Conservation (phyloP, 30 jellyfish, hydroid and myxozoan species). For the Phacellophora camtschatica region DNA sequence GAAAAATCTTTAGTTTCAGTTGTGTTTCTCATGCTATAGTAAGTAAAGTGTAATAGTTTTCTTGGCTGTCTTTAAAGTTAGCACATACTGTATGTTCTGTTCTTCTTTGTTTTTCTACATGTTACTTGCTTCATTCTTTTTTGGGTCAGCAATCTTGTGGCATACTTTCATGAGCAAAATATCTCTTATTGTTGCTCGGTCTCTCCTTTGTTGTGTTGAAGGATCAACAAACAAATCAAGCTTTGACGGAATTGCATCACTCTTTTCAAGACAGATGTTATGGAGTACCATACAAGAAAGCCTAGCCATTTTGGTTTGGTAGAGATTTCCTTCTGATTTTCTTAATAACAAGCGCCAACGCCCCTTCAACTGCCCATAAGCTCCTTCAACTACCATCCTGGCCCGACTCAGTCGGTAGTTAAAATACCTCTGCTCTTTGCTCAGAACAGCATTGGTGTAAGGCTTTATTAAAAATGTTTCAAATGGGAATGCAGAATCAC, state of each 20-base stretch:
- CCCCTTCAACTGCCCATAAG: constrained; percentile 76
- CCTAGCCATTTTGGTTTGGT: constrained; percentile 45
- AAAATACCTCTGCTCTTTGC: constrained; percentile 61
- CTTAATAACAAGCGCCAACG: constrained; percentile 44
- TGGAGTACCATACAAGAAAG: constrained; percentile 72
- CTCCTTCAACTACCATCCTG: constrained; percentile 72
- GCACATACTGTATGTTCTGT: too few relatives aligned
- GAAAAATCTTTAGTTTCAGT: too few relatives aligned
- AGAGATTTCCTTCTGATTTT: constrained; percentile 61
- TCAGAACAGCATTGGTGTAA: constrained; percentile 64
- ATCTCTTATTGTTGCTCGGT: constrained; percentile 14
- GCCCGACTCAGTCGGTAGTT: constrained; percentile 88
- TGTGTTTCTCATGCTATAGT: too few relatives aligned
- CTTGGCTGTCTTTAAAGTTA: too few relatives aligned
- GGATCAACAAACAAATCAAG: constrained; percentile 55
- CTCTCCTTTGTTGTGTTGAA: constrained; percentile 21
- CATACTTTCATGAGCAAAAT: constrained; percentile 18
- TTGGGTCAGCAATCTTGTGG: background rate
- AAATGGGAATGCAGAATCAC: constrained; percentile 75
- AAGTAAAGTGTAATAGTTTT: too few relatives aligned
- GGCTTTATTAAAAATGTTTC: constrained; percentile 56
- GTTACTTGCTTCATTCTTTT: background rate
- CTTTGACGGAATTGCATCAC: constrained; percentile 42
- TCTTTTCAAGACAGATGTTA: constrained; percentile 53
- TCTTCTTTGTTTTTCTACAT: too few relatives aligned